Evolutionary conservation across 2,113 vertebrate genomes (phyloP).

Genomic region (Elephantulus edwardii): DNA sequence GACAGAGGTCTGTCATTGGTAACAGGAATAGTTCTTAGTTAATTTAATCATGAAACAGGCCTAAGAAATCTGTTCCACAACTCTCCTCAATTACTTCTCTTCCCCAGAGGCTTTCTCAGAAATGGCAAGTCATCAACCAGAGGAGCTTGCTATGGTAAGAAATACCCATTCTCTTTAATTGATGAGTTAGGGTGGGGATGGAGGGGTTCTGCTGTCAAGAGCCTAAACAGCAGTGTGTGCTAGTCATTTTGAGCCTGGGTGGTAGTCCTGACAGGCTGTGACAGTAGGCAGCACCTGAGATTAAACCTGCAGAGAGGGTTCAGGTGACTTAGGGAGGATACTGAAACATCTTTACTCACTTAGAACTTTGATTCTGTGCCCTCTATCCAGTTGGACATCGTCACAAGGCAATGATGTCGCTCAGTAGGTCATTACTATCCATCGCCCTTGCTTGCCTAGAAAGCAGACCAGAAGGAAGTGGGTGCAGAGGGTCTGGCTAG

Average conservation of each 20-base stretch:
- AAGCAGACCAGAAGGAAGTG: not conserved
- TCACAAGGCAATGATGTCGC: not conserved
- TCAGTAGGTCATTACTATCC: not conserved
- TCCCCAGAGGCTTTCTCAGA: slow-evolving; percentile 91
- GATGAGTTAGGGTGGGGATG: not conserved
- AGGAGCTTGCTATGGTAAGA: slow-evolving; percentile 90
- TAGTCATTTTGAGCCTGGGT: not conserved
- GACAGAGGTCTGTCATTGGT: not conserved
- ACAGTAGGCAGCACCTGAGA: not conserved
- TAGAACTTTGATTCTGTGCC: not conserved
- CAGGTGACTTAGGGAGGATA: not conserved
- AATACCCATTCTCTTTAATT: not conserved
- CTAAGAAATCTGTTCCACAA: not conserved
- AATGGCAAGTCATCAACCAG: slow-evolving; percentile 96
- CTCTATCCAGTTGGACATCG: not conserved
- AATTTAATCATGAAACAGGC: not conserved
- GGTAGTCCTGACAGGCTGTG: not conserved
- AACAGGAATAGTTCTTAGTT: not conserved
- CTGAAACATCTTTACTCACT: not conserved
- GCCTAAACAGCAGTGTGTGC: not conserved
- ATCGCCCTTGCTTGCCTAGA: not conserved
- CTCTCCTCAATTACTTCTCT: slow-evolving; percentile 34
- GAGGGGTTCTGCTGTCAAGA: not conserved
- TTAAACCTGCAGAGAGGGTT: not conserved
- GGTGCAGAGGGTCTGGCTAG: not conserved